Evolutionary conservation across 2,797 vertebrate genomes (phyloP), one percentile per base, ranked within the genome.

Genomic region (Carduelis carduelis): DNA sequence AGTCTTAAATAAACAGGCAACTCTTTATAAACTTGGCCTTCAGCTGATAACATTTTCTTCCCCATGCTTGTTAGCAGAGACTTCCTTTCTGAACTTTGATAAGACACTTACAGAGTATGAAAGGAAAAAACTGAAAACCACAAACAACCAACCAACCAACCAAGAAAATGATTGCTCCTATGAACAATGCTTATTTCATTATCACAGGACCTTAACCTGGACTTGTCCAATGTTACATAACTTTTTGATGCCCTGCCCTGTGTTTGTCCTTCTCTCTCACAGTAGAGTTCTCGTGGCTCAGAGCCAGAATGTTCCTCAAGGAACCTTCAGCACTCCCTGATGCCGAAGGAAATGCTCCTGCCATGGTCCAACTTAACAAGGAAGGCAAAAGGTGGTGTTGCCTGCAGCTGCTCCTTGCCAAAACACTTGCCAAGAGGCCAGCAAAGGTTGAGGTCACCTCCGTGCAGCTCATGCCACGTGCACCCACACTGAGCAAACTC

Each of bases 21-120:
- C 89, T 60, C 93, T 94, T 94, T 74, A 95, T 94, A 93, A 96
- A 96, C 86, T 95, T 64, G 77, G 84, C 65, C 76, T 91, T 68
- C 69, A 88, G 68, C 8, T 96, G 84, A 96, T 94, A 90, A 90
- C 11, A 13, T 52, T 66, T 79, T 74, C 57, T 75, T 96, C 35
- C 21, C 49, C 17, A 70, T 21, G 20, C 43, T 93, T 91, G 37
- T 61, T 80, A 75, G 5, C 30, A 89, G 9, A 85, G 47, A 75
- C 49, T 95, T 87, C 57, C 37, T 88, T 94, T 80, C 87, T 70
- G 90, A 94, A 91, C 91, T 81, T 70, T 74, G 55, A 83, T 77
- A 91, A 81, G 55, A 72, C 18, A 17, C 37, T 34, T 77, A 55
- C 11, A 78, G 55, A 64, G 32, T 14, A 35, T 83, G 44, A 39